phyloP scores from a whole-genome alignment of 2,797 vertebrate species.

The Leucoraja ocellata region DNA sequence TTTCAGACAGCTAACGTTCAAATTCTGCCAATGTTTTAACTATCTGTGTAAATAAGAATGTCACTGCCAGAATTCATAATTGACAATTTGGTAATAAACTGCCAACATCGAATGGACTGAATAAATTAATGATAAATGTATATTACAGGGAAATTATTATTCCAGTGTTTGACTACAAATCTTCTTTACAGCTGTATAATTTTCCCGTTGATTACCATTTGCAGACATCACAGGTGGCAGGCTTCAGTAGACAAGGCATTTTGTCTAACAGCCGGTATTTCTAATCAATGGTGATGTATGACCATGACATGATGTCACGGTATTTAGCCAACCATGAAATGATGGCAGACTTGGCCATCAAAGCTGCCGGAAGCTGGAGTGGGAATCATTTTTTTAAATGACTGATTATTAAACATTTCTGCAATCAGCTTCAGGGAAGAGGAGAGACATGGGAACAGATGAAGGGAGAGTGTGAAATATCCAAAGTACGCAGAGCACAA shows the following conservation, averaged over 20 bases:
- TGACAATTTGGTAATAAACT: constrained; percentile 28
- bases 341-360: constrained; percentile 21
- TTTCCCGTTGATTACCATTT: constrained; percentile 25
- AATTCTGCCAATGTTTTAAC: neutral
- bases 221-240: neutral
- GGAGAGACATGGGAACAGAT: neutral
- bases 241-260: constrained; percentile 13
- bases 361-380: constrained; percentile 3
- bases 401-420: neutral
- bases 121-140: constrained; percentile 35
- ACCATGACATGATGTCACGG: constrained; percentile 15
- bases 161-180: constrained; percentile 30
- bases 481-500: neutral
- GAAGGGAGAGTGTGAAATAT: neutral
- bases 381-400: neutral
- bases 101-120: constrained; percentile 30
- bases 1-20: neutral
- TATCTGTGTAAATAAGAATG: neutral
- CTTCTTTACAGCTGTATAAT: constrained; percentile 31
- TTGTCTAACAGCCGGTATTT: neutral
- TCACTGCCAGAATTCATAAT: constrained; percentile 1
- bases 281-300: constrained; percentile 25
- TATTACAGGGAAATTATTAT: constrained; percentile 22
- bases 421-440: neutral
- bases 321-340: constrained; percentile 28